A percentile compares a stretch with the other conserved stretches of the same genome.
phyloP scores from a whole-genome alignment of 2,113 vertebrate species.

The Takifugu flavidus region DNA sequence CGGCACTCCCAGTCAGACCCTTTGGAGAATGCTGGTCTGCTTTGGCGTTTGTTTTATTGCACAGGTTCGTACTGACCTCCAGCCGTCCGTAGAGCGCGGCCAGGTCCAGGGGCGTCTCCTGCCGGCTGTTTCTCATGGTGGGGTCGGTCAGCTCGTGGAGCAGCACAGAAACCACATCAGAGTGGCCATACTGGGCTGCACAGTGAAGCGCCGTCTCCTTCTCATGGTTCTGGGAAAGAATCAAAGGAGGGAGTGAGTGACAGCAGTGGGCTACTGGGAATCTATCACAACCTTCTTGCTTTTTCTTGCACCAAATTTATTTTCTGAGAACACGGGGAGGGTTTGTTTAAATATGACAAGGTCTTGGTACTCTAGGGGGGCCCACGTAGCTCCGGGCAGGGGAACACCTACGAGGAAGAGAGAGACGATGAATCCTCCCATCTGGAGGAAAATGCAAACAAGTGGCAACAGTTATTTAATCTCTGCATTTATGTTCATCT shows the following conservation, averaged over 20 bases:
- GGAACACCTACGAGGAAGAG: constrained; percentile 8
- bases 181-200: constrained; percentile 93
- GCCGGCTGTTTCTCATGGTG: constrained; percentile 90
- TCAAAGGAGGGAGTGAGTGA: neutral
- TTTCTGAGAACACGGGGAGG: constrained; percentile 8
- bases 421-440: constrained; percentile 1
- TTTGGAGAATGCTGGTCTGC: too few species aligned
- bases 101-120: constrained; percentile 91
- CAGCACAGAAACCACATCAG: constrained; percentile 89
- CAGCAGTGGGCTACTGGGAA: neutral
- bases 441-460: neutral
- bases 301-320: neutral
- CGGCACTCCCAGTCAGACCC: neutral
- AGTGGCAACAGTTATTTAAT: neutral
- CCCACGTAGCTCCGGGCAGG: constrained; percentile 1
- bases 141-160: constrained; percentile 93
- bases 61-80: constrained; percentile 53
- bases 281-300: too few species aligned
- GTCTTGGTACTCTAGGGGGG: constrained; percentile 10
- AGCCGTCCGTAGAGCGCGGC: constrained; percentile 92
- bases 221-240: constrained; percentile 85
- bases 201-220: constrained; percentile 94
- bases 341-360: constrained; percentile 17
- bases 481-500: too few species aligned
- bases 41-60: neutral